Evolutionary conservation across 2,888 invertebrate genomes (phyloP), one percentile per base, ranked within the genome.

Genomic region (Ophion slaviceki): DNA sequence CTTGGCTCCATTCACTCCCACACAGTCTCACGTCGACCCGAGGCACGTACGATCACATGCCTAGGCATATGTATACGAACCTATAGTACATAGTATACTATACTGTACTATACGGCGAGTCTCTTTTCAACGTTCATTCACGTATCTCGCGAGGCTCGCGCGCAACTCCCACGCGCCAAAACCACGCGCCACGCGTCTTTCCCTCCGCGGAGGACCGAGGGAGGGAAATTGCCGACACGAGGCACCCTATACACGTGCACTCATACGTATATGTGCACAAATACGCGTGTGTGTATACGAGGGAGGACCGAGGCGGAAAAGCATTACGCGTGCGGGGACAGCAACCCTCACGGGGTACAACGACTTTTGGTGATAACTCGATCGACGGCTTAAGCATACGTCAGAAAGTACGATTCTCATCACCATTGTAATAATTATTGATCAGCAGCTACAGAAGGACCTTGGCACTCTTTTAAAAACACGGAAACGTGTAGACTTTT

Each of bases 101-200:
- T 59, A 64, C 40, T 45, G 24, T 71, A 82, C 70, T 89, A 89
- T 88, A 85, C 82, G 87, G 86, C 67, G 80, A 85, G 84, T 81
- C 86, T 81, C 86, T 80, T 79, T 86, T 84, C 86, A 80, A 81
- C 72, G 85, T 89, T 88, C 91, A 91, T 91, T 91, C 91, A 91
- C 90, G 88, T 88, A 88, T 87, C 86, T 79, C 77, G 70, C 47
- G 28, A 79, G 64, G 85, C 71, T 64, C 84, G 82, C 87, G 89
- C 87, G 86, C 81, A 83, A 84, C 81, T 89, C 89, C 89, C 89
- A 85, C 88, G 80, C 88, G 87, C 87, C 84, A 88, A 90, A 89
- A 91, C 90, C 90, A 90, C 90, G 91, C 90, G 91, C 90, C 86
- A 79, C 88, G 88, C 86, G 87, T 89, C 88, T 86, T 14, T 88